Conservation (phyloP, 2,888 invertebrate genomes). For the Onchidella celtica region DNA sequence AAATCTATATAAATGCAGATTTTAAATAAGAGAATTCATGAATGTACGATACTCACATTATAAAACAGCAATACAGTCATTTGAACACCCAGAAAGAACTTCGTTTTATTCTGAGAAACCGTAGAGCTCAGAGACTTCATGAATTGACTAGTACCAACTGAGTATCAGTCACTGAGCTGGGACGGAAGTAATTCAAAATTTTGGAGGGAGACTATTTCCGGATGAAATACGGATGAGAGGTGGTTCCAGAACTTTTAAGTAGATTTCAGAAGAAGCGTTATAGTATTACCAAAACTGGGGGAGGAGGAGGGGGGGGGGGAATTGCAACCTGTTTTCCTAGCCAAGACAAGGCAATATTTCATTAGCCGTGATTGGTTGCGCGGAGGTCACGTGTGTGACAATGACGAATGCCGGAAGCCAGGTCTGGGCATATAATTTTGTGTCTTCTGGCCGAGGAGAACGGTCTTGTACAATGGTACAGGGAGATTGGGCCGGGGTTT, state of each 20-base stretch:
- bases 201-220: neutral
- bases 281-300: conserved; percentile 23
- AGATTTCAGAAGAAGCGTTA: conserved; percentile 15
- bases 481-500: conserved; percentile 4
- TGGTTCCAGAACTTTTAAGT: conserved; percentile 29
- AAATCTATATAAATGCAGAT: no score
- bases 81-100: no score
- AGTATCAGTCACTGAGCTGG: neutral
- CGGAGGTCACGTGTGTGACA: conserved; percentile 47
- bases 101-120: no score
- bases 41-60: no score
- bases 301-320: no score
- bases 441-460: neutral
- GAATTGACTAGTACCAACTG: neutral
- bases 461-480: conserved; percentile 40
- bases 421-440: conserved; percentile 33
- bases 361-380: conserved; percentile 46
- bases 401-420: conserved; percentile 46
- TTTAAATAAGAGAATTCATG: no score
- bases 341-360: conserved; percentile 23
- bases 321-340: conserved; percentile 34
- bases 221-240: conserved; percentile 1
- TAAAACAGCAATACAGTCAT: no score
- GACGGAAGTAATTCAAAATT: neutral
- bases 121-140: no score